A percentile compares a stretch with the other conserved stretches of the same genome.
Evolutionary conservation across 2,113 vertebrate species (phyloP).

Genomic region (Rhabdornis inornatus): DNA sequence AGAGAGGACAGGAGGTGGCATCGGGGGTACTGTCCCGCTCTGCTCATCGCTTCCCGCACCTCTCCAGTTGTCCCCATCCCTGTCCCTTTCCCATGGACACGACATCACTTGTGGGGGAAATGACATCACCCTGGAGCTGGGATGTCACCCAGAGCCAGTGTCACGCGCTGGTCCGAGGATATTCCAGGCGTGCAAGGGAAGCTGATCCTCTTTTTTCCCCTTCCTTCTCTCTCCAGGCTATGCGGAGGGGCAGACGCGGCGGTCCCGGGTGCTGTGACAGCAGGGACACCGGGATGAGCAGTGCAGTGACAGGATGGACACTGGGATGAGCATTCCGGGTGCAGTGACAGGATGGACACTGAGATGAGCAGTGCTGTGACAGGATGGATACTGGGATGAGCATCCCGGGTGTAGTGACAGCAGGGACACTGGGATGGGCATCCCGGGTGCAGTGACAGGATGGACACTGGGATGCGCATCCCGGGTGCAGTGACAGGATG

Average conservation of each 20-base stretch:
- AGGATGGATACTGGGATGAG: fast-evolving
- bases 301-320: fast-evolving
- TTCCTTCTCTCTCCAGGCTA: neutral
- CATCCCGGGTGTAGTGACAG: neutral
- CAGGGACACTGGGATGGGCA: too few species aligned
- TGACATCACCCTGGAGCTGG: neutral
- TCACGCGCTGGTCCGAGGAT: neutral
- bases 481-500: fast-evolving
- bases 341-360: neutral
- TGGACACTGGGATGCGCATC: neutral
- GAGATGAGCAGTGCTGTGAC: too few species aligned
- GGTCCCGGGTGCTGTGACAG: fast-evolving
- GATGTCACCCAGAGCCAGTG: neutral
- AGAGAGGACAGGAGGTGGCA: too few species aligned
- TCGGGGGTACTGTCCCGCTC: neutral
- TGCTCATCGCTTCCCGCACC: neutral
- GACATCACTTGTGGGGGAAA: neutral
- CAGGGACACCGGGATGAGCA: fast-evolving
- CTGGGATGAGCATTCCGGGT: fast-evolving
- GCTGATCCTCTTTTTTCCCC: neutral
- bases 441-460: neutral
- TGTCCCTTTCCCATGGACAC: neutral
- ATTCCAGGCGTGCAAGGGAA: neutral
- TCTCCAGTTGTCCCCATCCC: neutral
- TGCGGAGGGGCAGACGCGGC: fast-evolving